Conservation (phyloP, 2,888 invertebrate genomes). For the Nemoura dubitans region DNA sequence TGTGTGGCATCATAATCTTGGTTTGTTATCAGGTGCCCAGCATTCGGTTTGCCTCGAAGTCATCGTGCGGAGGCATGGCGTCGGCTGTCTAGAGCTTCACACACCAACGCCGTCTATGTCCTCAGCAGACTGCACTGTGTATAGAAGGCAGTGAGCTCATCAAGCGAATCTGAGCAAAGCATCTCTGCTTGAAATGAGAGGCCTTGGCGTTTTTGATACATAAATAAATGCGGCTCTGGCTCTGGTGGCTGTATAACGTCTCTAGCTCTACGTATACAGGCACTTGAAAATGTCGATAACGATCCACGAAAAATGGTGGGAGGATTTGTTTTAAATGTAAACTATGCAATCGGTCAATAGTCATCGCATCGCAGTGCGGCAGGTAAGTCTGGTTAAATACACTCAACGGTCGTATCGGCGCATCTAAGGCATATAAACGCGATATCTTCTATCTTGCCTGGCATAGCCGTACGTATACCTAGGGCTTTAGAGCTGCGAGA, state of each 20-base stretch:
- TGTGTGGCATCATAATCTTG: too few species aligned
- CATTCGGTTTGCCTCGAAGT: neutral
- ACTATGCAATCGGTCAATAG: constrained; percentile 12
- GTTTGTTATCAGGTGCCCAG: too few species aligned
- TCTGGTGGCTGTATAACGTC: too few species aligned
- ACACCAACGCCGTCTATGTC: too few species aligned
- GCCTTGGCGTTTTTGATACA: constrained; percentile 29
- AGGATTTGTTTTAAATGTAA: constrained; percentile 12
- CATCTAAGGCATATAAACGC: constrained; percentile 12
- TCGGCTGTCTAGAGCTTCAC: neutral
- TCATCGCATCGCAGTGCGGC: neutral
- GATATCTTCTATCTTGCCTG: constrained; percentile 12
- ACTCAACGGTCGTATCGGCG: neutral
- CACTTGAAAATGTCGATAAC: neutral
- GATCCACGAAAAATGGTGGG: constrained; percentile 4
- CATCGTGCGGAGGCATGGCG: neutral
- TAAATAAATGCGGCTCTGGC: constrained; percentile 20
- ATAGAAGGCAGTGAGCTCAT: constrained; percentile 10
- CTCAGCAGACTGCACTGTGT: too few species aligned
- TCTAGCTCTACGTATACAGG: neutral
- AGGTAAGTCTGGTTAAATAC: neutral
- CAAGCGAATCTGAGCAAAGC: neutral
- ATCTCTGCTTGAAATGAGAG: constrained; percentile 13
- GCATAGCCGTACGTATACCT: neutral
- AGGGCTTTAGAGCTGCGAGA: neutral